Evolutionary conservation across 2,113 vertebrate genomes (phyloP), one percentile per base, ranked within the genome.

Genomic region (Prionailurus viverrinus): DNA sequence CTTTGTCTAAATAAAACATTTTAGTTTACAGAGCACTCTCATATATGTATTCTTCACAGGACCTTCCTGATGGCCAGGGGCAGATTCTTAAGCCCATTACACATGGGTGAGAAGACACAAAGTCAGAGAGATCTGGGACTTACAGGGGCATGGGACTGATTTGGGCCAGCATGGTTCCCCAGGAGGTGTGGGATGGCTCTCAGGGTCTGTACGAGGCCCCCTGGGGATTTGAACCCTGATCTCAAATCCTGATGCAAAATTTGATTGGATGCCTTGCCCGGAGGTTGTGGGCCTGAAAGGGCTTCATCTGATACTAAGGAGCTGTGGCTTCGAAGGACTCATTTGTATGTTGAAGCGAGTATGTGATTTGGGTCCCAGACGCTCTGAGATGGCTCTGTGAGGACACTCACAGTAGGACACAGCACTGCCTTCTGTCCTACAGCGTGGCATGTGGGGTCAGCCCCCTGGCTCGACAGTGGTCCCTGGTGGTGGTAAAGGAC

Each of bases 401-500:
- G 31, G 18, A 19, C 19, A 11, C 58, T 6, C 25, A 8, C 10
- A 1, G 1, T 55, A 65, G 36, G 65, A 66, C 23, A 25, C 1
- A 2, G 8, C 10, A 7, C 5, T 45, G 7, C 9, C 58, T 79
- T 84, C 39, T 80, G 9, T 73, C 55, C 55, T 36, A 7, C 12
- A 68, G 33, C 19, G 11, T 29, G 69, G 48, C 8, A 13, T 36
- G 33, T 5, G 18, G 80, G 19, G 3, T 15, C 12, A 15, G 29
- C 27, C 1, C 23, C 16, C 31, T 74, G 36, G 58, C 14, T 76
- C 16, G 27, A 3, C 33, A 81, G 39, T 33, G 65, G 58, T 86
- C 82, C 97, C 97, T 96, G 94, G 98, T 97, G 95, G 91, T 25
- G 96, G 97, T 96, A 7, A 98, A 98, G 97, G 96, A 95, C 97